These are phyloP conservation scores for Leucophenga varia DNA, from an alignment of 1,140 invertebrate genomes.

Conservation along the genomic window DNA sequence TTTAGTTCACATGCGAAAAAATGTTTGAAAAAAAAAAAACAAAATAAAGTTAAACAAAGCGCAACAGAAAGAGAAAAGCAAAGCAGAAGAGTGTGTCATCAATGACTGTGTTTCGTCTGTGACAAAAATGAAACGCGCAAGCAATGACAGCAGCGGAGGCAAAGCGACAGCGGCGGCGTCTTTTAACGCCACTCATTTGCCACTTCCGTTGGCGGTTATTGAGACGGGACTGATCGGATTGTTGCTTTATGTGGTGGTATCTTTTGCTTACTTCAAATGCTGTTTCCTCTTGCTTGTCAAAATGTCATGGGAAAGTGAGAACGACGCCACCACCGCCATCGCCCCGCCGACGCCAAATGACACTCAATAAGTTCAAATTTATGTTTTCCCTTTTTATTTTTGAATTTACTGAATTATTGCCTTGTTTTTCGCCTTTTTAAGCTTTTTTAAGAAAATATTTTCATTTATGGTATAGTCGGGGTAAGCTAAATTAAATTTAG, in stretches of 20 bases:
- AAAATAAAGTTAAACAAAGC: neutral
- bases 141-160: too few relatives aligned
- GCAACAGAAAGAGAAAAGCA: too few relatives aligned
- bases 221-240: conserved; percentile 14
- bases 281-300: conserved; percentile 6
- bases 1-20: conserved; percentile 24
- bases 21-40: conserved; percentile 19
- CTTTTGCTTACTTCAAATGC: neutral
- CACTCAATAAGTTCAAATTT: too few relatives aligned
- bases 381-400: too few relatives aligned
- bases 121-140: too few relatives aligned
- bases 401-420: too few relatives aligned
- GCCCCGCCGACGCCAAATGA: too few relatives aligned
- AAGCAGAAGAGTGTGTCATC: neutral
- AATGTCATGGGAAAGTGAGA: conserved; percentile 47
- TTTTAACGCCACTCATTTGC: conserved; percentile 51
- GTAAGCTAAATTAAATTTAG: too few relatives aligned
- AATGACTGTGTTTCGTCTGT: neutral
- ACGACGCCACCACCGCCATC: too few relatives aligned
- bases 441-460: conserved; percentile 2
- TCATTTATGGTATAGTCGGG: conserved; percentile 5
- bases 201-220: conserved; percentile 46
- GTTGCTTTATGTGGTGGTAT: too few relatives aligned
- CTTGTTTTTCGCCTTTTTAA: conserved; percentile 3
- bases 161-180: conserved; percentile 29